These are phyloP conservation scores for Scytalopus superciliaris DNA, from an alignment of 2,113 vertebrate species.

Conservation along the genomic window DNA sequence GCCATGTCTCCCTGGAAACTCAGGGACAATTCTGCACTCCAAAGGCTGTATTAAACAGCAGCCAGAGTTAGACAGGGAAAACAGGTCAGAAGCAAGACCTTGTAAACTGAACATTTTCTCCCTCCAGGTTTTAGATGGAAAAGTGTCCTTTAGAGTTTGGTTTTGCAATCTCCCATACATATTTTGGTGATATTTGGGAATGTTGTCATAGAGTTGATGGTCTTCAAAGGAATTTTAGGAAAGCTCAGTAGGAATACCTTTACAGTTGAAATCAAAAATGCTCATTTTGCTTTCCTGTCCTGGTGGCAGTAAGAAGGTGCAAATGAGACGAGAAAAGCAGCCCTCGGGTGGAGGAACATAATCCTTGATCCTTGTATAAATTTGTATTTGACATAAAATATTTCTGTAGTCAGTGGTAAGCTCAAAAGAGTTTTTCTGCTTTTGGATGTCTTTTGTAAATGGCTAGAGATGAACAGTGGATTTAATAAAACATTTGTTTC, in stretches of 20 bases:
- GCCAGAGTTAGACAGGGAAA: background rate
- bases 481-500: background rate
- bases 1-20: conserved; percentile 6
- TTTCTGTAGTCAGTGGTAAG: background rate
- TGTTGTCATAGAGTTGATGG: background rate
- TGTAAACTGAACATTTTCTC: background rate
- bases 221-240: background rate
- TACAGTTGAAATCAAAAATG: background rate
- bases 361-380: background rate
- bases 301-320: background rate
- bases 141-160: background rate
- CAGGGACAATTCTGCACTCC: background rate
- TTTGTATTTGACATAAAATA: background rate
- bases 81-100: background rate
- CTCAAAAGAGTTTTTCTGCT: background rate
- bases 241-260: background rate
- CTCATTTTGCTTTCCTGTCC: background rate
- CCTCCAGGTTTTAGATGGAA: background rate
- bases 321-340: background rate
- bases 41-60: background rate
- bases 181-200: background rate
- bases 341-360: background rate
- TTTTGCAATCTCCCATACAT: background rate
- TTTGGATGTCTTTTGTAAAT: background rate
- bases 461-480: background rate